A percentile compares a stretch with the other conserved stretches of the same genome.
Conservation (phyloP, 2,113 vertebrate species). For the Hipposideros armiger region DNA sequence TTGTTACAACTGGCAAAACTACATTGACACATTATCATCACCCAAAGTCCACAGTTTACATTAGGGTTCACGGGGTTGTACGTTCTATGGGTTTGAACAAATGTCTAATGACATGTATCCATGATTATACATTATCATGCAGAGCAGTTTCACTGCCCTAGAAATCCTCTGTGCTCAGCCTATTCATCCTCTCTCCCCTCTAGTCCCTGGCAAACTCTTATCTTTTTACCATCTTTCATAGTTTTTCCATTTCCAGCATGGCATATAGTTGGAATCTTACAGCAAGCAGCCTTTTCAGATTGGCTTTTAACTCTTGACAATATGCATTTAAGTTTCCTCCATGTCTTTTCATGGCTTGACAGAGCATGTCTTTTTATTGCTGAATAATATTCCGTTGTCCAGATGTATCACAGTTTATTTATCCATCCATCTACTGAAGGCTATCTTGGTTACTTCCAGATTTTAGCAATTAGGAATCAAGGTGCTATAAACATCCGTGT, state of each 20-base stretch:
- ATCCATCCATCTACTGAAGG: background rate
- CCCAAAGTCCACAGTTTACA: background rate
- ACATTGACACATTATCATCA: background rate
- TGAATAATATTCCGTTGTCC: background rate
- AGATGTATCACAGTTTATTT: background rate
- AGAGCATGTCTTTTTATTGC: background rate
- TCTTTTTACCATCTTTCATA: background rate
- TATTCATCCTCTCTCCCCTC: background rate
- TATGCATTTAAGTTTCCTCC: background rate
- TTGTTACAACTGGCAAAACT: background rate
- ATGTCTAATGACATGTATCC: background rate
- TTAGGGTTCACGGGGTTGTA: background rate
- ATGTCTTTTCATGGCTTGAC: background rate
- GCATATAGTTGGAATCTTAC: background rate
- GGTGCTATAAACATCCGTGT: background rate
- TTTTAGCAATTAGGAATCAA: background rate
- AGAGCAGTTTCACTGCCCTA: background rate
- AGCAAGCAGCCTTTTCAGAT: background rate
- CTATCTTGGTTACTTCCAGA: background rate
- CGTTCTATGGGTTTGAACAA: background rate
- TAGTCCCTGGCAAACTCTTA: background rate
- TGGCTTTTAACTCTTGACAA: background rate
- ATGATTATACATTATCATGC: background rate
- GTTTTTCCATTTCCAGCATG: background rate
- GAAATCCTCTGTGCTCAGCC: background rate